These are phyloP conservation scores for Macrochelys suwanniensis DNA, from an alignment of 2,797 vertebrate genomes.

Conservation along the genomic window DNA sequence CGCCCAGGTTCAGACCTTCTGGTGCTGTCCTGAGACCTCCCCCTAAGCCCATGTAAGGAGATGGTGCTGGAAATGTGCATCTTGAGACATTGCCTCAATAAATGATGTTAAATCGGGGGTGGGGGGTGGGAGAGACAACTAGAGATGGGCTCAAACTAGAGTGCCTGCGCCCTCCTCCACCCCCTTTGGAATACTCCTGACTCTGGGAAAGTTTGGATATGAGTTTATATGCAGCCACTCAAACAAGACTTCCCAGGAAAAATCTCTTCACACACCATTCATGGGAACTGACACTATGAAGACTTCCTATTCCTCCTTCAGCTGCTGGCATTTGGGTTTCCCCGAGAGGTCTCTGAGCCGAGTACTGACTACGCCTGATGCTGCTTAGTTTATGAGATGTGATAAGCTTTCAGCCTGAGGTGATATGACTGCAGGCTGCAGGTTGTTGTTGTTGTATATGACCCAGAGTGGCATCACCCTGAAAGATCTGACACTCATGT, in stretches of 20 bases:
- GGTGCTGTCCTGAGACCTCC: conserved; percentile 89
- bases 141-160: not conserved
- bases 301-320: not conserved
- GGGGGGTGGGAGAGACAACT: no score
- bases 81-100: not conserved
- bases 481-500: not conserved
- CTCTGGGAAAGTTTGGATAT: not conserved
- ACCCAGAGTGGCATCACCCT: not conserved
- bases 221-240: not conserved
- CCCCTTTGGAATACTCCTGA: not conserved
- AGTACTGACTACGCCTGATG: not conserved
- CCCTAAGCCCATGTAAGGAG: conserved; percentile 89
- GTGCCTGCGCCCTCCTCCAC: not conserved
- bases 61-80: conserved; percentile 20
- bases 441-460: not conserved
- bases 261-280: not conserved
- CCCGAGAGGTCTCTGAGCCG: not conserved
- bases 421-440: not conserved
- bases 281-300: not conserved
- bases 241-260: not conserved
- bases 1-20: conserved; percentile 90
- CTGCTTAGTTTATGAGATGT: not conserved
- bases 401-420: not conserved
- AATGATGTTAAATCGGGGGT: not conserved
- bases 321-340: not conserved